Evolutionary conservation across 2,113 vertebrate species (phyloP), one percentile per base, ranked within the genome.

Genomic region (Engystomops pustulosus): DNA sequence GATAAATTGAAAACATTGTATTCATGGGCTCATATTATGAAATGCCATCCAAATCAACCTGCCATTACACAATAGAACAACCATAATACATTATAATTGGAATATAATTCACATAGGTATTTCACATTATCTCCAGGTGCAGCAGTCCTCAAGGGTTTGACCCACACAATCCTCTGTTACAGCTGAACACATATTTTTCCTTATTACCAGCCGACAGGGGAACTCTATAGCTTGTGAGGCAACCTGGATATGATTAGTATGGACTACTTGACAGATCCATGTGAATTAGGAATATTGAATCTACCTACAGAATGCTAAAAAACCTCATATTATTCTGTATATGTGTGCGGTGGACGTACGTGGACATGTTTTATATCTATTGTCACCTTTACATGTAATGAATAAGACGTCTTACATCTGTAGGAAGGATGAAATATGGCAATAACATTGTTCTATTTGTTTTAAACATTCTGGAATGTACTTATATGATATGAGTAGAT

Each of bases 111-210:
- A 84, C 18, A 67, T n/a, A 38, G 27, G 18, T 51, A 69, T 77
- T 84, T 77, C n/a, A 7, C 44, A 27, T 68, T 51, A 65, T 12
- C 71, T 83, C 55, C 81, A 84, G 82, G 72, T 77, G 72, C 62
- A 84, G 58, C 62, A 32, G 12, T 84, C 72, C 72, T 62, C n/a
- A 44, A 38, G 47, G 58, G 32, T 65, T 68, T 53, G 44, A 14
- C 60, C 58, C 68, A 75, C 82, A 84, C 72, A 68, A 83, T 83
- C 53, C 71, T 47, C 18, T 51, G 71, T 75, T 84, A 77, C 82
- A 68, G 27, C 62, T 18, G 45, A 49, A 67, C 58, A 36, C 41
- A 32, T 75, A 55, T 51, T 76, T 83, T 49, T 62, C 58, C 53
- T 77, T 84, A 84, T 68, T 77, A 76, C 44, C 60, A 77, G 44